Base-by-base conservation (phyloP, 2,797 vertebrate genomes). In the Enteromius thamalakanensis region DNA sequence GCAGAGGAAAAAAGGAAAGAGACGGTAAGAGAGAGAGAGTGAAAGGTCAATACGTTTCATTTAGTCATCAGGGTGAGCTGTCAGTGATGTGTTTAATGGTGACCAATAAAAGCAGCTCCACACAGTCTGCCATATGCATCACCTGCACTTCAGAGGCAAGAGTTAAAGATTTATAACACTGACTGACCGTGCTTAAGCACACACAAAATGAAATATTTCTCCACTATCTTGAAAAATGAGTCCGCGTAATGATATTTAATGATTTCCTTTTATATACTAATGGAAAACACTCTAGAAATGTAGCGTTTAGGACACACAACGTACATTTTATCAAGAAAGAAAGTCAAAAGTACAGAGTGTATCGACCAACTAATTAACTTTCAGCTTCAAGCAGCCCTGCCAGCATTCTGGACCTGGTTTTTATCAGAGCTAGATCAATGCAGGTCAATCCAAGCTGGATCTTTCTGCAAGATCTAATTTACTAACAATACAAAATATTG, bases 351-450 rank as follows among this genome's bases (percentile, higher is more conserved):
- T 74, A 75, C 72, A 67, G 29, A 71, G 67, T 65, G 77, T 85
- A 88, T 76, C 87, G 87, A 90, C 83, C 81, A 67, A n/a, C 47
- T 86, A 89, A 91, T 94, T 90, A 88, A 90, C 88, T 83, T 55
- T 55, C 85, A 55, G 1, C 85, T 85, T 81, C 76, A 88, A 76
- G 90, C 86, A 75, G 89, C 91, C 84, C 83, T 82, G 85, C 74
- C 40, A 72, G 80, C 82, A 83, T 62, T 81, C 87, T 88, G 82
- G 90, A 92, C 88, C 87, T 82, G 84, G 88, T 40, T 87, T 89
- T 90, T 90, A 88, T 76, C 85, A 67, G 32, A 55, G 45, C 21
- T 9, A 3, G 81, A 92, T 86, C 90, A 90, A 92, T 92, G 3
- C 23, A 29, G 67, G 78, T 84, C 81, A 87, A 86, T 83, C 9